Evolutionary conservation across 2,888 invertebrate species (phyloP), one percentile per base, ranked within the genome.

Genomic region (Notocelia uddmanniana): DNA sequence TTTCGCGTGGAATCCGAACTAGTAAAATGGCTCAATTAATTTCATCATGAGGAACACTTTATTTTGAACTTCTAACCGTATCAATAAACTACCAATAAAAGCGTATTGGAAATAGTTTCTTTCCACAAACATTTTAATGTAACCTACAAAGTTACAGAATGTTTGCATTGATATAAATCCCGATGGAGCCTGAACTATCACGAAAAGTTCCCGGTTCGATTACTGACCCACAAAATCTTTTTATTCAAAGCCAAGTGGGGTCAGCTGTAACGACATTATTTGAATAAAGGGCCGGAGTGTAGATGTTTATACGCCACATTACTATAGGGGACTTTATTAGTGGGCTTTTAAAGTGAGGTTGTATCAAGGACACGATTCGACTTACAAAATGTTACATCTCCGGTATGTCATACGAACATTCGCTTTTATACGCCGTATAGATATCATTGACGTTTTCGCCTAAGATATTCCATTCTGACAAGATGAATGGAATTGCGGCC

Each of bases 261-360:
- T 60, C 60, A 48, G 9, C 18, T n/a, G 11, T 34, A 48, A 54
- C 19, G 63, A 48, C 57, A 1, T 60, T 48, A 68, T 72, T 62
- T 72, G 72, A 72, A 72, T 68, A 68, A 66, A 66, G 66, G 52
- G n/a, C 21, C 19, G 11, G 13, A 11, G 52, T 64, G 69, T 59
- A 64, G 48, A 55, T 45, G 19, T 64, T 69, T 26, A 58, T 59
- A 26, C 10, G n/a, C 41, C 63, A 23, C 26, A 23, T 58, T 41
- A 26, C 57, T 19, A 37, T n/a, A 11, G 21, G 58, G 8, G 52
- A 48, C 48, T 58, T 52, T 19, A 21, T 66, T 52, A 50, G 18
- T 13, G 3, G 34, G 8, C 19, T 2, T 48, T 45, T n/a, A n/a
- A 21, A 23, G 11, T 18, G 18, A 26, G 10, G 9, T 50, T 19